These are phyloP conservation scores for Apocrypta bakeri DNA, from an alignment of 1,140 invertebrate species.

Conservation along the genomic window DNA sequence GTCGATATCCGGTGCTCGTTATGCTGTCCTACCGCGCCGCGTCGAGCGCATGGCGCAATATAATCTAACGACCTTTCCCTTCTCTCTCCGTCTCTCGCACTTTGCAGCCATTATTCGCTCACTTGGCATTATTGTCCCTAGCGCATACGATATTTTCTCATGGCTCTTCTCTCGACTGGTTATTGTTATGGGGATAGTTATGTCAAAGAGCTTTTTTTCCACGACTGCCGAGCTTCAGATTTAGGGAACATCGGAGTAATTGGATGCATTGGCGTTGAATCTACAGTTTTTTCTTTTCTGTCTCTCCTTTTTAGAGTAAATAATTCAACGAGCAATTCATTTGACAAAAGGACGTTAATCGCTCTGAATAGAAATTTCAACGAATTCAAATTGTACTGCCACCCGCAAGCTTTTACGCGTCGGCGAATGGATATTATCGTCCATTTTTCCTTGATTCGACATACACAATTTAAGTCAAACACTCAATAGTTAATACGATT, in stretches of 20 bases:
- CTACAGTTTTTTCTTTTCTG: no score
- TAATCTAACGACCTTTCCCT: constrained; percentile 45
- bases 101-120: constrained; percentile 31
- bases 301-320: no score
- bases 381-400: no score
- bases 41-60: constrained; percentile 13
- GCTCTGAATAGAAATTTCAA: no score
- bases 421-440: no score
- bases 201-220: background rate
- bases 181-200: constrained; percentile 8
- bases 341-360: no score
- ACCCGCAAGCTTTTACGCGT: no score
- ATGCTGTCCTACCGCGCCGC: background rate
- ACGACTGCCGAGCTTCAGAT: background rate
- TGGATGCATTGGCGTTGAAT: no score
- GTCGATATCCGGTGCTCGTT: constrained; percentile 48
- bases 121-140: constrained; percentile 32
- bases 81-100: constrained; percentile 13
- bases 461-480: no score
- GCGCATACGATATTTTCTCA: background rate
- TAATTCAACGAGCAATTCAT: no score
- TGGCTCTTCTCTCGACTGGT: background rate
- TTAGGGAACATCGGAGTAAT: background rate
- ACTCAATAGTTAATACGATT: no score
- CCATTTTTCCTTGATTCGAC: no score